Conservation (phyloP, 2,113 vertebrate species). For the Cervus canadensis region DNA sequence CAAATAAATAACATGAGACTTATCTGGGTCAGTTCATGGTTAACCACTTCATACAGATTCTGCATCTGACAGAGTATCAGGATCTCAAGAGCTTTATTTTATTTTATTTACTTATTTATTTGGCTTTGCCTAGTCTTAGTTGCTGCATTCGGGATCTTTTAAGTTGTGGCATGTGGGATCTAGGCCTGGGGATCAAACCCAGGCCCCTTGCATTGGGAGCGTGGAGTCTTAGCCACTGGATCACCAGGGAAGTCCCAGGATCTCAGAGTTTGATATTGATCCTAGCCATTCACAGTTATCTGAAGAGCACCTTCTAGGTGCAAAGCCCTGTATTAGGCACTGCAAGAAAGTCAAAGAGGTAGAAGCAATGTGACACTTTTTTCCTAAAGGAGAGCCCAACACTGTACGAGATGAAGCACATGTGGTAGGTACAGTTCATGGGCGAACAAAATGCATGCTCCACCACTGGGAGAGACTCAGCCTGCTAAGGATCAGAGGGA, state of each 20-base stretch:
- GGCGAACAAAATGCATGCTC: neutral
- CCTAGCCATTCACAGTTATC: neutral
- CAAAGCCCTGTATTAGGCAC: neutral
- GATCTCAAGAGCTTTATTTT: neutral
- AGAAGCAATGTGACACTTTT: neutral
- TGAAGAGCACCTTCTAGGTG: neutral
- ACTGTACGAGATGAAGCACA: neutral
- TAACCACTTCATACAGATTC: neutral
- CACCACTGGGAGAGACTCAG: neutral
- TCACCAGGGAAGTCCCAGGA: neutral
- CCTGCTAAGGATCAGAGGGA: neutral
- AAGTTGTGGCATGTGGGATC: neutral
- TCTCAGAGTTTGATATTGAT: neutral
- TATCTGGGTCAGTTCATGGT: neutral
- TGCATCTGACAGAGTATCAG: accelerated
- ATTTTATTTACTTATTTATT: neutral
- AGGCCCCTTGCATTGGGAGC: neutral
- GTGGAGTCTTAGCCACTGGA: neutral
- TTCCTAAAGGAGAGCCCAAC: neutral
- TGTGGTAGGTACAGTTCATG: accelerated
- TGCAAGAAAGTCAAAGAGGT: neutral
- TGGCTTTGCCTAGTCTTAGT: neutral
- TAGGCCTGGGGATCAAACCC: neutral
- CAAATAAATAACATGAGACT: neutral
- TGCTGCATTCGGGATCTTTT: neutral